Conservation (phyloP, 1,140 invertebrate genomes). For the Drosophila funebris region DNA sequence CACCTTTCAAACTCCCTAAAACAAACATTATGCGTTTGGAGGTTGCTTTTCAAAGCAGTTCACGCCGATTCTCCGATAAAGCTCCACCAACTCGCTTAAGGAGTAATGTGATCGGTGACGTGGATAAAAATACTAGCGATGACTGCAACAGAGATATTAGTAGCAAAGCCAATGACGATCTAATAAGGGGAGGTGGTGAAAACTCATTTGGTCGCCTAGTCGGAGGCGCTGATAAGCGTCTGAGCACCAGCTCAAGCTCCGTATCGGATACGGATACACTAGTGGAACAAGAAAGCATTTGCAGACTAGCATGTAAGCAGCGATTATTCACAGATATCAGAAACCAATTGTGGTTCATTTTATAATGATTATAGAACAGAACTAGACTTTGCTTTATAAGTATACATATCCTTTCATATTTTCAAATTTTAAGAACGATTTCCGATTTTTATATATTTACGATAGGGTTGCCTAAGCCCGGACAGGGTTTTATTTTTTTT, state of each 20-base stretch:
- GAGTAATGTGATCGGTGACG: neutral
- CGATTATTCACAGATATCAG: neutral
- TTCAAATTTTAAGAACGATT: too few relatives aligned
- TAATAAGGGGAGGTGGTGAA: neutral
- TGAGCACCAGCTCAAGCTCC: slow-evolving; percentile 14
- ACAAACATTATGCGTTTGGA: slow-evolving; percentile 57
- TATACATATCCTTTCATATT: too few relatives aligned
- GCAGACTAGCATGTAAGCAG: slow-evolving; percentile 48
- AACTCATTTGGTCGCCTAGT: slow-evolving; percentile 34
- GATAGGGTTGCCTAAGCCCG: too few relatives aligned
- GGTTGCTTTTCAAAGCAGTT: slow-evolving; percentile 38
- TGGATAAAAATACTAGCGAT: slow-evolving; percentile 23
- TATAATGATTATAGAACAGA: too few relatives aligned
- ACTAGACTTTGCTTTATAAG: too few relatives aligned
- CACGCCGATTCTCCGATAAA: neutral
- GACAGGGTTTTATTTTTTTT: too few relatives aligned
- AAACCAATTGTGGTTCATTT: neutral
- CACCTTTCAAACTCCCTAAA: slow-evolving; percentile 63
- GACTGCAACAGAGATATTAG: slow-evolving; percentile 1
- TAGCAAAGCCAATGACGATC: neutral
- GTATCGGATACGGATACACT: slow-evolving; percentile 65
- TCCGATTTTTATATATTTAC: too few relatives aligned
- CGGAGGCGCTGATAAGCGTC: slow-evolving; percentile 54
- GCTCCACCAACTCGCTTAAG: neutral
- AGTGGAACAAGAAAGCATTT: slow-evolving; percentile 43